Evolutionary conservation across 2,113 vertebrate genomes (phyloP), one percentile per base, ranked within the genome.

Genomic region (Puntigrus tetrazona): DNA sequence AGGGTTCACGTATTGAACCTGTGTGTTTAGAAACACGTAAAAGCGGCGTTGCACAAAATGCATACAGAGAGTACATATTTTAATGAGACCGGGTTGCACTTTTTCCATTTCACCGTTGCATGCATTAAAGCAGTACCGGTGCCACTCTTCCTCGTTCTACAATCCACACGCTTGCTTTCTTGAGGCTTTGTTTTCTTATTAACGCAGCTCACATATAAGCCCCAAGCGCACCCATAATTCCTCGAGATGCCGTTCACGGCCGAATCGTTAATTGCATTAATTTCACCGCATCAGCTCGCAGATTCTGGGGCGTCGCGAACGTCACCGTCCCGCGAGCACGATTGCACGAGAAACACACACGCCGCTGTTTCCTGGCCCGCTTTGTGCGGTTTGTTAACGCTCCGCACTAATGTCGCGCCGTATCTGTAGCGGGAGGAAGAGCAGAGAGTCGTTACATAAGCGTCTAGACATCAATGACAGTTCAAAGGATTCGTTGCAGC

Each of bases 381-480:
- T 78, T 73, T 63, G 77, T 65, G 57, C 3, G 5, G 38, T 72
- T 67, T 80, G 7, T 72, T n/a, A 59, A 65, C 31, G 3, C 63
- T 36, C 18, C 20, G 13, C 43, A 38, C 74, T 31, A 50, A 70
- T 9, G 47, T 57, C 13, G 13, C 38, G 43, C 10, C 41, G 20
- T 43, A 65, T 85, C 69, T 77, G 14, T 34, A 84, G 38, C 22
- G 52, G 55, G 31, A 69, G 65, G 57, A 72, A 25, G 79, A 67
- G 34, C 16, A 79, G 63, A 75, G 77, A n/a, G 47, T 63, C 22
- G 67, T 85, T 88, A 88, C 83, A 86, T 86, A 89, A 90, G 61
- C 59, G 89, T 88, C 89, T 90, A 90, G 89, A 90, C 88, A 72
- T 87, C 88, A 88, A 59, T 86, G 74, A 82, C 89, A 89, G 86